Evolutionary conservation across 2,113 vertebrate species (phyloP).

Genomic region (Eleginops maclovinus): DNA sequence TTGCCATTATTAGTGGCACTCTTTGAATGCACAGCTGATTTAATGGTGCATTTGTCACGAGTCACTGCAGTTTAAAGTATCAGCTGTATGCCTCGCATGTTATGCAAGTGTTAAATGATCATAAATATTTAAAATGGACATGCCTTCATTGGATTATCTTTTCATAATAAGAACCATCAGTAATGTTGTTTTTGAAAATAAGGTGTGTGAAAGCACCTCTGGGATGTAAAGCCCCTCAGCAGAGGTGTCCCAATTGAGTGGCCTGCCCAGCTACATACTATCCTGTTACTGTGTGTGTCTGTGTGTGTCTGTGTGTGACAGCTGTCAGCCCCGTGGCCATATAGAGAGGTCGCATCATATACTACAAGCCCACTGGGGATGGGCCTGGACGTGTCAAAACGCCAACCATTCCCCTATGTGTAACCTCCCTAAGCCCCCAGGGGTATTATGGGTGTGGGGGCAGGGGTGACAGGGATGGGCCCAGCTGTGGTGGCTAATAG

Average conservation of each 20-base stretch:
- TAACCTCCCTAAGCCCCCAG: conserved; percentile 47
- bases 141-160: not conserved
- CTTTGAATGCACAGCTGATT: not conserved
- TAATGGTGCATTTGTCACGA: conserved; percentile 19
- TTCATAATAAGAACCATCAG: conserved; percentile 14
- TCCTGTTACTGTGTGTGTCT: conserved; percentile 66
- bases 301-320: conserved; percentile 55
- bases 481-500: conserved; percentile 76
- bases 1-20: not conserved
- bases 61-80: not conserved
- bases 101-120: not conserved
- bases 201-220: conserved; percentile 22
- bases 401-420: conserved; percentile 37
- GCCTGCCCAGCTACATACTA: conserved; percentile 44
- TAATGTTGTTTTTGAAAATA: conserved; percentile 22
- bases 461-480: conserved; percentile 41
- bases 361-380: conserved; percentile 24
- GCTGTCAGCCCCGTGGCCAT: conserved; percentile 66
- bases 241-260: conserved; percentile 49
- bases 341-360: conserved; percentile 44
- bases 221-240: conserved; percentile 25
- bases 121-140: not conserved
- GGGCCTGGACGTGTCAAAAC: conserved; percentile 54
- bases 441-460: conserved; percentile 27
- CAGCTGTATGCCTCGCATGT: not conserved